These are phyloP conservation scores for Ophioninae sp. DNA, from an alignment of 2,888 invertebrate genomes.

Conservation along the genomic window DNA sequence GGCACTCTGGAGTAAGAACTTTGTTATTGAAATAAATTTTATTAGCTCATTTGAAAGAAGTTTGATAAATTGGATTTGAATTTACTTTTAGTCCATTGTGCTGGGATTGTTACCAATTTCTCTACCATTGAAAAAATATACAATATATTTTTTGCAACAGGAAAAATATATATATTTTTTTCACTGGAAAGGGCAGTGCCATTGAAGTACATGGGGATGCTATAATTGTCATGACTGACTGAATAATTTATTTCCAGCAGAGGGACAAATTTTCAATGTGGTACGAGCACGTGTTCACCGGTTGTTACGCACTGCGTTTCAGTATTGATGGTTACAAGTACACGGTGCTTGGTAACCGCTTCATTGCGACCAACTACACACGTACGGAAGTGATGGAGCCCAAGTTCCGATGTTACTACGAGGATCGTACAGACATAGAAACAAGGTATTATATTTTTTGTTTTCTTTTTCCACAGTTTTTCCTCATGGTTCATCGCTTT, in stretches of 20 bases:
- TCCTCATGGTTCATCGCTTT: too few species aligned
- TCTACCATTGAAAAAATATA: too few species aligned
- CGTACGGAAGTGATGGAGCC: conserved; percentile 58
- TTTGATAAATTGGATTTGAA: too few species aligned
- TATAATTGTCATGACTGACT: neutral
- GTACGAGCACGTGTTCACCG: conserved; percentile 62
- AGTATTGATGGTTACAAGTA: conserved; percentile 52
- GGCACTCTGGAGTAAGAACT: too few species aligned
- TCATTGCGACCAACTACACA: conserved; percentile 55
- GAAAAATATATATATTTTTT: too few species aligned
- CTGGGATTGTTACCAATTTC: too few species aligned
- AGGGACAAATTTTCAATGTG: conserved; percentile 48
- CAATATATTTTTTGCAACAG: too few species aligned
- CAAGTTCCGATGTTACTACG: conserved; percentile 57
- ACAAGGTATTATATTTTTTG: conserved; percentile 38
- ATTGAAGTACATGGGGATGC: too few species aligned
- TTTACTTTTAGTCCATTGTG: too few species aligned
- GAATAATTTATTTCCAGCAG: conserved; percentile 36
- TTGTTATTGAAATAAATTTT: too few species aligned
- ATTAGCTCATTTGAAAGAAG: too few species aligned
- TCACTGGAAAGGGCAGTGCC: too few species aligned
- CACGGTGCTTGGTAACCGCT: conserved; percentile 52
- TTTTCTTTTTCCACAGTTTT: neutral
- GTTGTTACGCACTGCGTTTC: conserved; percentile 65
- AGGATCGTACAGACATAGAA: conserved; percentile 20